Base-by-base conservation (phyloP, 2,113 vertebrate species). In the Nothoprocta pentlandii region DNA sequence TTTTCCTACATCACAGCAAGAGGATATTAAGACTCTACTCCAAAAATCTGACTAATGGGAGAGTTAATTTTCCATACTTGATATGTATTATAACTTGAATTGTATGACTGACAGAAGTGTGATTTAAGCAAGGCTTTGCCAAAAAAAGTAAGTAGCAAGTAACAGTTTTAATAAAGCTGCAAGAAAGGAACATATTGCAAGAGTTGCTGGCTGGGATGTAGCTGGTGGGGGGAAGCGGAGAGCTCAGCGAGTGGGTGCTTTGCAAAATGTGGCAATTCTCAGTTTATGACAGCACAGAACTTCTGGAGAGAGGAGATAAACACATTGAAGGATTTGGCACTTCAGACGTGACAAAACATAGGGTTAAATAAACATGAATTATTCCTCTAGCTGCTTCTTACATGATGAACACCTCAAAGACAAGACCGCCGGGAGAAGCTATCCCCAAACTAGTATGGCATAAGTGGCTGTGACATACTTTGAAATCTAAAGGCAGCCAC, bases 141-240 rank as follows among this genome's bases (percentile, higher is more conserved):
- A 46, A 12, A 20, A n/a, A 34, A 85, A 90, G 14, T 26, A 94
- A 80, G 76, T 42, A 51, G 39, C 51, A 71, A 64, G 49, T 49
- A 49, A 49, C 49, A 49, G 46, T 71, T 96, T 86, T 96, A 95
- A 95, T 84, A 92, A 93, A 93, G 36, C 36, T 80, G 83, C 0
- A 13, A 93, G 73, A 93, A 94, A 81, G 59, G 73, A 96, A 96
- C 94, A 96, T 93, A 95, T 95, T 95, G 95, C 83, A 88, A 90
- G 80, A 39, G 28, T 69, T 94, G 80, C 89, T 93, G 91, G 81
- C 96, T 96, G 77, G 44, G 89, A 81, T 71, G 74, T 42, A 92
- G 83, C 77, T 92, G 73, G 54, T 80, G 70, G 51, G 92, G 77
- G 42, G 74, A 94, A 95, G 86, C 17, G 2, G 86, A 54, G 80